These are phyloP conservation scores for Xiphophorus couchianus DNA, from an alignment of 2,113 vertebrate genomes.

Conservation along the genomic window DNA sequence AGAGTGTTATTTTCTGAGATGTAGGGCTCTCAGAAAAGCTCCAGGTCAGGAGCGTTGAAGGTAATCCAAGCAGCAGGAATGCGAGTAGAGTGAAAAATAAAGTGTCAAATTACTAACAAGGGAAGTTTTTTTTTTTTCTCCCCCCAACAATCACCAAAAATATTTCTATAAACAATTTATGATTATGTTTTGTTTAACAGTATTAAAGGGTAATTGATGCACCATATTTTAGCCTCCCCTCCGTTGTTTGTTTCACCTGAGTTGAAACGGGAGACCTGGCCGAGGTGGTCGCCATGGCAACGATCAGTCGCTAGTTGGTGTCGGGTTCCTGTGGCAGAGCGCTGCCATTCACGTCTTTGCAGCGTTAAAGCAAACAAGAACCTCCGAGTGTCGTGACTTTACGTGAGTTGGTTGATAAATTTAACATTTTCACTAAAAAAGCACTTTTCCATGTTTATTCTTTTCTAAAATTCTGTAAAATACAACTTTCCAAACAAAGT, in stretches of 20 bases:
- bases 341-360: conserved; percentile 9
- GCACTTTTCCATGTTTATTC: too few species aligned
- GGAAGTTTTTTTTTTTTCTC: too few species aligned
- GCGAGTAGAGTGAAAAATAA: neutral
- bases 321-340: conserved; percentile 33
- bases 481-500: too few species aligned
- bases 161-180: neutral
- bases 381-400: neutral
- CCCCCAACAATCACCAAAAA: neutral
- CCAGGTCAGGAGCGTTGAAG: too few species aligned
- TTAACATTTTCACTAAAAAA: neutral
- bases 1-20: too few species aligned
- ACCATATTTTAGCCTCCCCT: neutral
- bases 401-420: neutral
- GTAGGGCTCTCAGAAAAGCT: too few species aligned
- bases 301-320: conserved; percentile 22
- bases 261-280: conserved; percentile 56
- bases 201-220: neutral
- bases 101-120: neutral
- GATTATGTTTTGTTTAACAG: neutral
- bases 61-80: too few species aligned
- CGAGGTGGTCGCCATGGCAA: conserved; percentile 46
- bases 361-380: neutral
- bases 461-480: too few species aligned
- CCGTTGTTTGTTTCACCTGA: conserved; percentile 46